Evolutionary conservation across 2,113 vertebrate species (phyloP).

Genomic region (Ciconia stormi): DNA sequence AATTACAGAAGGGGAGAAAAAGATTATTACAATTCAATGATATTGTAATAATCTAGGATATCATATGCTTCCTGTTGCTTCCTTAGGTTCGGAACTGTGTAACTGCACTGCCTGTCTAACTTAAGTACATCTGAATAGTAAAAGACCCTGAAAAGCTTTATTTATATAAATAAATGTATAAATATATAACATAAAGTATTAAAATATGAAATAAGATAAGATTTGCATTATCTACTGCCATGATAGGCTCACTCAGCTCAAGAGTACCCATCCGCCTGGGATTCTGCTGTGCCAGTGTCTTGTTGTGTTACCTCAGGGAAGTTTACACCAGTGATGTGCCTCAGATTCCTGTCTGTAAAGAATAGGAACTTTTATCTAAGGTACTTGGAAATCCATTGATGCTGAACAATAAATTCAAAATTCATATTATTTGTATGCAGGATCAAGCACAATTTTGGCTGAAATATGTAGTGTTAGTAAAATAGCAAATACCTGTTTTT

Average conservation of each 20-base stretch:
- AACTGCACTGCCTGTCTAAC: not conserved
- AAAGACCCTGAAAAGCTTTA: not conserved
- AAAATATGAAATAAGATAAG: not conserved
- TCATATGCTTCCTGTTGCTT: not conserved
- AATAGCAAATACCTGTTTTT: not conserved
- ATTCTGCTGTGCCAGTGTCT: not conserved
- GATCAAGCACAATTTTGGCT: not conserved
- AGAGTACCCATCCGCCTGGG: rapidly evolving
- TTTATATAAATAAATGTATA: not conserved
- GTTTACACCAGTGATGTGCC: not conserved
- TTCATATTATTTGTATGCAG: not conserved
- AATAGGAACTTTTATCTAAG: not conserved
- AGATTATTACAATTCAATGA: not conserved
- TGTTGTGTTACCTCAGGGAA: not conserved
- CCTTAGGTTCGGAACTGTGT: not conserved
- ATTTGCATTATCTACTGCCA: not conserved
- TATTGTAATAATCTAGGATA: not conserved
- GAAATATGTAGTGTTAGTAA: not conserved
- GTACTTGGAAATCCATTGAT: not conserved
- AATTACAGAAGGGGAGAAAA: not conserved
- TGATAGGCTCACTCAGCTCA: not conserved
- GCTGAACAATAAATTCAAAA: not conserved
- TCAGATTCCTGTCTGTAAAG: not conserved
- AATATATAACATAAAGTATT: not conserved
- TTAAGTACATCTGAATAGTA: not conserved